phyloP scores from a whole-genome alignment of 2,797 vertebrate genomes.

The Cirrhinus molitorella region DNA sequence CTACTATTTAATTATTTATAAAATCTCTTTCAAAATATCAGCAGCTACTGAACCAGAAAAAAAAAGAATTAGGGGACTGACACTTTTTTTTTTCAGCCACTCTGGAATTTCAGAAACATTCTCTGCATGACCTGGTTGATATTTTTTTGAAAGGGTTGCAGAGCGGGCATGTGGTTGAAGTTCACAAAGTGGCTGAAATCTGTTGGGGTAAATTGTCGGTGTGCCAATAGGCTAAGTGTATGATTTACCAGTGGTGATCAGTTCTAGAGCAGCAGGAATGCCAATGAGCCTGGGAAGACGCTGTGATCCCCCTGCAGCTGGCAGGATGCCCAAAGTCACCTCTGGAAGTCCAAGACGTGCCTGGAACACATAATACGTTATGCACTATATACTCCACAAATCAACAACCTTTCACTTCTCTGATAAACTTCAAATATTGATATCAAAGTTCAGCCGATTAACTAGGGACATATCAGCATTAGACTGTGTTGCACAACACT shows the following conservation, averaged over 20 bases:
- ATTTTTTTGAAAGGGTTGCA: neutral
- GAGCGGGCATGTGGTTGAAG: neutral
- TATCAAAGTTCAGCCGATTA: constrained; percentile 13
- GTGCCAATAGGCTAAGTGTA: constrained; percentile 28
- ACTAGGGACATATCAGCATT: neutral
- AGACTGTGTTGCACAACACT: constrained; percentile 1
- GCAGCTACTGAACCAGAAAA: neutral
- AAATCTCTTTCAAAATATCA: too few species aligned
- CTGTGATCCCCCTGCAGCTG: constrained; percentile 88
- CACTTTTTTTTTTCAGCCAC: neutral
- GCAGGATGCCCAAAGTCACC: constrained; percentile 89
- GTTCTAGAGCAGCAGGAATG: constrained; percentile 85
- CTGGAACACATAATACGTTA: constrained; percentile 70
- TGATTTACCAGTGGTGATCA: constrained; percentile 88
- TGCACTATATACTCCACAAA: neutral
- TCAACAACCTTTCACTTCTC: constrained; percentile 2
- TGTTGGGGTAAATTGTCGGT: neutral
- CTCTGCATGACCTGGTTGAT: neutral
- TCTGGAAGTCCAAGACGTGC: constrained; percentile 88
- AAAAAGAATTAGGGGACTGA: neutral
- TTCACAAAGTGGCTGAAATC: neutral
- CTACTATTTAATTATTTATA: too few species aligned
- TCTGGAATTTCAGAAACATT: neutral
- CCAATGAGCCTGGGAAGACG: constrained; percentile 90
- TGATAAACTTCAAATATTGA: constrained; percentile 6